Percentiles rank a stretch among this genome's conserved stretches.
Conservation (phyloP, 1,140 invertebrate species). For the Bombus polaris region DNA sequence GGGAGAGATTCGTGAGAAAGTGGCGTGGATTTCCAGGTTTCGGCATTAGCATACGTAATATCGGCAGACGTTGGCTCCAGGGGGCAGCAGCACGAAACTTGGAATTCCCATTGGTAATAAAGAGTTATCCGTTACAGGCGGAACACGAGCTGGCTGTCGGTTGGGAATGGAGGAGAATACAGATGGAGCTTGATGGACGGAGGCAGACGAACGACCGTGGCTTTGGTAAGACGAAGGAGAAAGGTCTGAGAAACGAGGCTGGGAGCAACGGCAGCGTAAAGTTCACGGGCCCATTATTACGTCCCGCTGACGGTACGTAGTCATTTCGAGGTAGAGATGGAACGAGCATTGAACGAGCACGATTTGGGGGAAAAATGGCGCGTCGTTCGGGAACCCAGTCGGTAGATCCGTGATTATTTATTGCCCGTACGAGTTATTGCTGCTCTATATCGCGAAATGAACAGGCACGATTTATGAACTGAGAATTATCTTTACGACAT, state of each 20-base stretch:
- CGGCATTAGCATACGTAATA: slow-evolving; percentile 72
- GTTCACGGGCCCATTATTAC: slow-evolving; percentile 69
- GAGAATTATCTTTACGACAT: not conserved
- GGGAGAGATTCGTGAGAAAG: slow-evolving; percentile 33
- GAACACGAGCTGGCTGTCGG: slow-evolving; percentile 1
- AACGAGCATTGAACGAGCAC: not conserved
- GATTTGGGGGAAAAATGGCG: slow-evolving; percentile 22
- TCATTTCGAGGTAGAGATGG: slow-evolving; percentile 26
- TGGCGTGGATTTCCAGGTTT: slow-evolving; percentile 58
- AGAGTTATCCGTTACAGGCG: slow-evolving; percentile 60
- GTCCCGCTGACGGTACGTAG: slow-evolving; percentile 53
- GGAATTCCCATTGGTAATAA: slow-evolving; percentile 71
- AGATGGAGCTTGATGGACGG: not conserved
- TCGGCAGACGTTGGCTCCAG: slow-evolving; percentile 34
- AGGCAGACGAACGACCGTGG: slow-evolving; percentile 7
- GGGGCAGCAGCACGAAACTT: slow-evolving; percentile 39
- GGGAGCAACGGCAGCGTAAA: slow-evolving; percentile 66
- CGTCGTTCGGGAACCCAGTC: slow-evolving; percentile 37
- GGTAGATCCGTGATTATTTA: slow-evolving; percentile 61
- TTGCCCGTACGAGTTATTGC: slow-evolving; percentile 38
- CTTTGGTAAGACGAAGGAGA: slow-evolving; percentile 31
- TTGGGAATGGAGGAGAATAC: slow-evolving; percentile 17
- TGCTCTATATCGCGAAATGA: slow-evolving; percentile 6
- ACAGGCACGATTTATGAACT: not conserved
- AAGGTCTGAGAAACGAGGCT: slow-evolving; percentile 23